Base-by-base conservation (phyloP, 2,113 vertebrate genomes). In the Siniperca chuatsi region DNA sequence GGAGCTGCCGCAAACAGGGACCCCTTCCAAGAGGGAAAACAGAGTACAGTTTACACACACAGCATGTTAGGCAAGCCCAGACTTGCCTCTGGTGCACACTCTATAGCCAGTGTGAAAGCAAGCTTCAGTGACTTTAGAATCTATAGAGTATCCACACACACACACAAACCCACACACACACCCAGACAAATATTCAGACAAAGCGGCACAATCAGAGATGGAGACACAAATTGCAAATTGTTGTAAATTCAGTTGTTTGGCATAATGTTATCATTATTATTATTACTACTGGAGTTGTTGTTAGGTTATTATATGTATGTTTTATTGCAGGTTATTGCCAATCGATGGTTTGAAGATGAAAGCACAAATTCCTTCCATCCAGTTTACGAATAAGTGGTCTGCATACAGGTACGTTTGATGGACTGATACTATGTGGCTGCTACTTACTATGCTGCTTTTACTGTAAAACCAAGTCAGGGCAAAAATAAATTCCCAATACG, bases 41-140 rank as follows among this genome's bases (percentile, higher is more conserved):
- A 90, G 86, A 90, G 87, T 86, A 79, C 79, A 87, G 88, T 94
- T 94, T 91, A 90, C 76, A 89, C 88, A 88, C 91, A 77, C 84
- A 87, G 89, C 78, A 80, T 86, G 80, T 89, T 85, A 85, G 93
- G 92, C 96, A 95, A 93, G 95, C 85, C 95, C 94, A 93, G 95
- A 93, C 96, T 94, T 96, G 95, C 90, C 94, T 93, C 83, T 92
- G 79, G 52, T 81, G 67, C 82, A 83, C 69, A 88, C 79, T 88
- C 92, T 86, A 88, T 81, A 90, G 86, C 66, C 79, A 83, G 82
- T 83, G 81, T 78, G 82, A 81, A 87, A 18, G 60, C 52, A 81
- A 79, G 79, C 80, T 86, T 86, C 50, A 74, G 44, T 84, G 72
- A 87, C 62, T 76, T 82, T 18, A 65, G 29, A 78, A 81, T 71